Evolutionary conservation across 2,888 invertebrate genomes (phyloP).

Genomic region (Acleris literana): DNA sequence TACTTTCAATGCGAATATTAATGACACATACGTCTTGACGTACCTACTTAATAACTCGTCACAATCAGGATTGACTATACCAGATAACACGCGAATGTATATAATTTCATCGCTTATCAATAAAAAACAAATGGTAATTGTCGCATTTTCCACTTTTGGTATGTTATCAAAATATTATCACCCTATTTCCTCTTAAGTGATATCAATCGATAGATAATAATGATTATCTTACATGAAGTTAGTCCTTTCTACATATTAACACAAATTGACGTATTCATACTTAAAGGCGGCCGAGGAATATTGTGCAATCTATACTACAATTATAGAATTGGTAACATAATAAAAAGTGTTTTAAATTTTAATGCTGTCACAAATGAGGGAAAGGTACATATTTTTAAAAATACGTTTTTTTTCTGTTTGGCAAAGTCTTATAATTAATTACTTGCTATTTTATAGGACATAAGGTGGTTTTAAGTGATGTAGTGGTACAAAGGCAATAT

Average conservation of each 20-base stretch:
- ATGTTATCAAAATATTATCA: constrained; percentile 48
- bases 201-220: constrained; percentile 66
- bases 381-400: constrained; percentile 2
- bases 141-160: constrained; percentile 25
- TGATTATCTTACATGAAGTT: constrained; percentile 54
- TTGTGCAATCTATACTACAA: constrained; percentile 18
- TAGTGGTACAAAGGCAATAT: constrained; percentile 37
- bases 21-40: no score
- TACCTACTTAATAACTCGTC: no score
- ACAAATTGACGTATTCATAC: constrained; percentile 46
- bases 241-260: constrained; percentile 53
- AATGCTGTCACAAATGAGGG: constrained; percentile 3
- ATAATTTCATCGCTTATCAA: constrained; percentile 12
- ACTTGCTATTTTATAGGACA: not conserved
- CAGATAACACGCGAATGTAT: constrained; percentile 5
- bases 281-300: not conserved
- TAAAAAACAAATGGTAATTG: constrained; percentile 31
- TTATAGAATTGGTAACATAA: no score
- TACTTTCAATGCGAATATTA: no score
- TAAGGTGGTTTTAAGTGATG: constrained; percentile 4
- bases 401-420: no score
- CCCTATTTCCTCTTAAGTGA: constrained; percentile 63
- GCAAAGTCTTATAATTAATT: not conserved
- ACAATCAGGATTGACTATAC: not conserved
- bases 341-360: not conserved